These are phyloP conservation scores for Lampris megalopsis DNA, from an alignment of 2,113 vertebrate species.

Conservation along the genomic window DNA sequence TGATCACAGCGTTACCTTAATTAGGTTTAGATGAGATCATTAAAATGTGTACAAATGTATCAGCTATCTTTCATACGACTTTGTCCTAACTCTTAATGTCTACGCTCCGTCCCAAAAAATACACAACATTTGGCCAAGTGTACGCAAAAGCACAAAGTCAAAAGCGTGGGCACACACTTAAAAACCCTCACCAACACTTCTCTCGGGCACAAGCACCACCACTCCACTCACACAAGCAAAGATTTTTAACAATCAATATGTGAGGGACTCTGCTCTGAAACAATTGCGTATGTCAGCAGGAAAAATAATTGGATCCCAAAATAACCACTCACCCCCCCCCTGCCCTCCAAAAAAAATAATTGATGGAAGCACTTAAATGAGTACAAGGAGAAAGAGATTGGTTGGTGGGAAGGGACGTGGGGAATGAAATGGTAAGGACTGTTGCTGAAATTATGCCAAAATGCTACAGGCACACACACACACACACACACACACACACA, in stretches of 20 bases:
- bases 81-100: neutral
- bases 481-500: constrained; percentile 16
- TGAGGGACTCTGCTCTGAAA: constrained; percentile 33
- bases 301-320: constrained; percentile 74
- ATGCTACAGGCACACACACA: constrained; percentile 18
- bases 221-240: constrained; percentile 9
- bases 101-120: neutral
- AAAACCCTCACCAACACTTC: neutral
- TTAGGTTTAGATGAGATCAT: neutral
- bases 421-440: constrained; percentile 10
- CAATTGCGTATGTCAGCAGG: constrained; percentile 69
- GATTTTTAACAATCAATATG: constrained; percentile 29
- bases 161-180: neutral
- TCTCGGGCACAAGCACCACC: neutral
- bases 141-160: neutral
- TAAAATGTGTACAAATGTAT: neutral
- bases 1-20: neutral
- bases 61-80: neutral
- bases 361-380: constrained; percentile 34
- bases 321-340: constrained; percentile 56
- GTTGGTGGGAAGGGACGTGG: neutral
- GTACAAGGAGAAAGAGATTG: neutral
- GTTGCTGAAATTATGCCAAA: neutral
- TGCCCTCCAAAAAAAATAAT: constrained; percentile 12
- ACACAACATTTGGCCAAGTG: neutral